Evolutionary conservation across 1,140 invertebrate genomes (phyloP).

Genomic region (Pseudachorutes palmiensis): DNA sequence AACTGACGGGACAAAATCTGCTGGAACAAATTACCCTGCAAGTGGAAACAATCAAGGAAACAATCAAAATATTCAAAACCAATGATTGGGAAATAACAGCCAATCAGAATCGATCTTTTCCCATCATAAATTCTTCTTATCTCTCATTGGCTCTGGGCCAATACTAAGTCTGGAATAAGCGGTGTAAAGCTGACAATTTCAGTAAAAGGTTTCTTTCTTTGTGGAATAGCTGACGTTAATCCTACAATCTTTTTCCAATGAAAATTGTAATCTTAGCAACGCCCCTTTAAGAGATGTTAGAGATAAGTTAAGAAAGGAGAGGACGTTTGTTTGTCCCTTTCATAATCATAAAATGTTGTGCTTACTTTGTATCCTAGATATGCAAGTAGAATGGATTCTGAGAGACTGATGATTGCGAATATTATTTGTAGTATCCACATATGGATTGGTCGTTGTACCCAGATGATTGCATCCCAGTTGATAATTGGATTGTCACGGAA

Average conservation of each 20-base stretch:
- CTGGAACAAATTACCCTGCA: slow-evolving; percentile 91
- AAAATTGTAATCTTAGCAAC: no score
- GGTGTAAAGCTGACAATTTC: no score
- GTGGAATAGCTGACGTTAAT: no score
- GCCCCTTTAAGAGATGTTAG: no score
- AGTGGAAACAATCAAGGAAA: slow-evolving; percentile 43
- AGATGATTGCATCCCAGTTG: slow-evolving; percentile 87
- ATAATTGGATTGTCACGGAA: slow-evolving; percentile 83
- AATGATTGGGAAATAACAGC: slow-evolving; percentile 9
- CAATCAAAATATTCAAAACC: no score
- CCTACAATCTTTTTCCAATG: no score
- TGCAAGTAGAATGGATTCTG: slow-evolving; percentile 82
- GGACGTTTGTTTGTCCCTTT: not conserved
- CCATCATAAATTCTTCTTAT: no score
- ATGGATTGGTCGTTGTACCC: slow-evolving; percentile 76
- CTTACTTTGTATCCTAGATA: slow-evolving; percentile 93
- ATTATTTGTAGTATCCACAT: slow-evolving; percentile 85
- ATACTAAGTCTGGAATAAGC: no score
- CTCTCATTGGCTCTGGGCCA: no score
- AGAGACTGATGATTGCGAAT: slow-evolving; percentile 81
- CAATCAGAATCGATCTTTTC: no score
- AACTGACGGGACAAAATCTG: slow-evolving; percentile 90
- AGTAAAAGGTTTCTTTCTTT: no score
- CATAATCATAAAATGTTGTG: not conserved
- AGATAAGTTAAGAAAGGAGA: no score